Evolutionary conservation across 2,797 vertebrate genomes (phyloP).

Genomic region (Clarias laeviceps): DNA sequence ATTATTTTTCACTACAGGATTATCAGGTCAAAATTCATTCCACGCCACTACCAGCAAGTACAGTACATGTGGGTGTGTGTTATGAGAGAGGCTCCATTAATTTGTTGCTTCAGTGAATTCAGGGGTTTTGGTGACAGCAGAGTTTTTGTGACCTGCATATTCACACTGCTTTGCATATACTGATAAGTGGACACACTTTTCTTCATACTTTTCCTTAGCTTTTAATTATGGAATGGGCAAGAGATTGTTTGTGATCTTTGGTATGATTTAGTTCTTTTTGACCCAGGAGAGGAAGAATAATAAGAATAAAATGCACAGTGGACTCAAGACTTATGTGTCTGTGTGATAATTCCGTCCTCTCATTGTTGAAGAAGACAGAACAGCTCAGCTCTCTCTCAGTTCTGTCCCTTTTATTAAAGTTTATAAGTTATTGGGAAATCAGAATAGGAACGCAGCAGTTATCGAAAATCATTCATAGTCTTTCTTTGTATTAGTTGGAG

Average conservation of each 20-base stretch:
- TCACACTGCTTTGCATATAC: slow-evolving; percentile 8
- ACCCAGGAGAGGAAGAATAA: background rate
- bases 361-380: slow-evolving; percentile 28
- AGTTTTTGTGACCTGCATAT: slow-evolving; percentile 11
- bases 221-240: background rate
- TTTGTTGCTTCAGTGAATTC: slow-evolving; percentile 17
- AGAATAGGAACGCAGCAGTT: background rate
- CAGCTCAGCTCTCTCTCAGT: background rate
- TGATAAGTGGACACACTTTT: background rate
- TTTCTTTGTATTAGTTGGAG: background rate
- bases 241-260: background rate
- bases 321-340: background rate
- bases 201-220: background rate
- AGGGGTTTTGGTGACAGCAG: slow-evolving; percentile 5
- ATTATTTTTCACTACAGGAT: background rate
- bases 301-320: slow-evolving; percentile 1
- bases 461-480: background rate
- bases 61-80: slow-evolving; percentile 26
- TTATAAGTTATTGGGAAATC: background rate
- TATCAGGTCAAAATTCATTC: slow-evolving; percentile 13
- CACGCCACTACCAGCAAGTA: background rate
- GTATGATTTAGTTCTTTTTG: background rate
- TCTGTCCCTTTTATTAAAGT: too few relatives aligned
- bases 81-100: slow-evolving; percentile 22
- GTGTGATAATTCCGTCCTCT: slow-evolving; percentile 27